Evolutionary conservation across 2,888 invertebrate species (phyloP).

Genomic region (Eumacrocentrus americanus): DNA sequence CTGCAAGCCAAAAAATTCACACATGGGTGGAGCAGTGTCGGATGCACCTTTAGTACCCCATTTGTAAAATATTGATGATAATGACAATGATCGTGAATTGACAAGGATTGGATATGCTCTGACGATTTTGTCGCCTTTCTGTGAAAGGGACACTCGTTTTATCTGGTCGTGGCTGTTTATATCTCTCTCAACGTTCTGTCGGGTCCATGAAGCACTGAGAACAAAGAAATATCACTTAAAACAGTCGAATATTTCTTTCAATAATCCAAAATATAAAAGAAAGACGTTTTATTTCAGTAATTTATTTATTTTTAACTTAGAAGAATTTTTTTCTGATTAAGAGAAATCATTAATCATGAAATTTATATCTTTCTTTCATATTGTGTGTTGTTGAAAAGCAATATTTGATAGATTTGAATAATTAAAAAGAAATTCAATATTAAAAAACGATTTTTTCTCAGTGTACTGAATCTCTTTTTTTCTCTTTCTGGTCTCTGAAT

Average conservation of each 20-base stretch:
- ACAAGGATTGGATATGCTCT: constrained; percentile 2
- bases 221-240: no score
- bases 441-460: background rate
- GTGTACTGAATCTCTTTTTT: constrained; percentile 14
- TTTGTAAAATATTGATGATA: constrained; percentile 43
- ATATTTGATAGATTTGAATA: no score
- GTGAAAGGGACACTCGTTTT: constrained; percentile 17
- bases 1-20: constrained; percentile 71
- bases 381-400: no score
- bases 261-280: no score
- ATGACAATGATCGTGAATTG: background rate
- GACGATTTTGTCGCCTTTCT: constrained; percentile 18
- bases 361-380: no score
- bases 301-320: background rate
- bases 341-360: no score
- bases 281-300: no score
- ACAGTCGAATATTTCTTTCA: no score
- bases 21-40: constrained; percentile 40
- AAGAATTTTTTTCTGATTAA: no score
- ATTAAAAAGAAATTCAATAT: no score
- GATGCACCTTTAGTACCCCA: constrained; percentile 49
- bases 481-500: constrained; percentile 26
- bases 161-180: background rate
- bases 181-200: constrained; percentile 1
- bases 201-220: no score